Conservation (phyloP, 2,888 invertebrate species). For the Drosophila helvetica region DNA sequence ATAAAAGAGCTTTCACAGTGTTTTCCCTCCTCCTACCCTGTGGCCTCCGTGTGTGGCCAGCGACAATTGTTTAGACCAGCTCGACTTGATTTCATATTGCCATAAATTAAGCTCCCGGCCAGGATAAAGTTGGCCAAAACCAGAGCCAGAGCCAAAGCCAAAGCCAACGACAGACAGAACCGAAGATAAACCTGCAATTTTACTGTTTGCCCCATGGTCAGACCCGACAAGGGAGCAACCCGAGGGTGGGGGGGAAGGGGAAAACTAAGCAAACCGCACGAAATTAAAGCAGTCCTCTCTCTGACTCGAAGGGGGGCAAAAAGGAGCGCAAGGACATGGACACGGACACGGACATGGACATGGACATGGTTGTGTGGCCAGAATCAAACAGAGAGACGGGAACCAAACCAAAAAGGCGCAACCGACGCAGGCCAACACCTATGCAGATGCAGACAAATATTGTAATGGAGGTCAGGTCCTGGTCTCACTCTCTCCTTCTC, state of each 20-base stretch:
- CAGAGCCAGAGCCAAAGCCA: not conserved
- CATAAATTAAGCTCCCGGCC: slow-evolving; percentile 47
- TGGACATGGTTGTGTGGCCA: slow-evolving; percentile 35
- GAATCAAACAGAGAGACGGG: slow-evolving; percentile 44
- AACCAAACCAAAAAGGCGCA: slow-evolving; percentile 34
- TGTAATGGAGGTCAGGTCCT: slow-evolving; percentile 36
- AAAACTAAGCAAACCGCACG: slow-evolving; percentile 38
- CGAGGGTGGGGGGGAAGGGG: not conserved
- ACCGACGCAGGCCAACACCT: slow-evolving; percentile 40
- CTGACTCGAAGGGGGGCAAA: not conserved
- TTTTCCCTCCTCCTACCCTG: not conserved
- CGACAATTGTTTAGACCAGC: slow-evolving; percentile 25
- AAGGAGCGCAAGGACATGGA: slow-evolving; percentile 1
- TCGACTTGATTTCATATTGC: slow-evolving; percentile 47
- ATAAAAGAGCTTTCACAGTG: slow-evolving; percentile 36
- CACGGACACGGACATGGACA: slow-evolving; percentile 1
- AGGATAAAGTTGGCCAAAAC: slow-evolving; percentile 36
- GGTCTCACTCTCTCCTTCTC: slow-evolving; percentile 14
- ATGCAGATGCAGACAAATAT: slow-evolving; percentile 56
- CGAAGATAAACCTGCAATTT: slow-evolving; percentile 34
- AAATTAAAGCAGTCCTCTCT: slow-evolving; percentile 50
- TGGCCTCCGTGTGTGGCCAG: too few relatives aligned
- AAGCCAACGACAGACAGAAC: slow-evolving; percentile 12
- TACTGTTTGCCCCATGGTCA: slow-evolving; percentile 16
- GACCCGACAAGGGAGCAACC: not conserved